These are phyloP conservation scores for Salminus brasiliensis DNA, from an alignment of 2,113 vertebrate species.

Conservation along the genomic window DNA sequence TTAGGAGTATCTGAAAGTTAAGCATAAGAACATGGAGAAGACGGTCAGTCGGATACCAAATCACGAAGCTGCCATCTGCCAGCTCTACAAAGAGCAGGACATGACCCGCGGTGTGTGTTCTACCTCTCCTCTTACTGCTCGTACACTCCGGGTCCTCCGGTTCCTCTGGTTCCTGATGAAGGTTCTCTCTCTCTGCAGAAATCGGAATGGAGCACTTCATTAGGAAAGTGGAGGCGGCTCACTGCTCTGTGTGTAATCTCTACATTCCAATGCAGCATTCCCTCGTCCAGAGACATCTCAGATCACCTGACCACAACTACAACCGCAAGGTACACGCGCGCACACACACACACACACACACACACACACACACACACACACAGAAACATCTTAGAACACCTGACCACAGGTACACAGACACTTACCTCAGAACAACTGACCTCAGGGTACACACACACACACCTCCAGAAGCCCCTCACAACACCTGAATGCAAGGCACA, in stretches of 20 bases:
- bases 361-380: slow-evolving; percentile 1
- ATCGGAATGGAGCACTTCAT: slow-evolving; percentile 92
- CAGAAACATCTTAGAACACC: not conserved
- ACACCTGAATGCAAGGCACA: no score
- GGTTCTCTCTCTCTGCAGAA: slow-evolving; percentile 72
- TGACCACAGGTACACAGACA: no score
- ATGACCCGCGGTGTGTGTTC: slow-evolving; percentile 82
- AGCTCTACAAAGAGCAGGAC: slow-evolving; percentile 89
- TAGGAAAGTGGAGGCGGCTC: slow-evolving; percentile 89
- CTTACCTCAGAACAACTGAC: no score
- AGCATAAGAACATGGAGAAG: slow-evolving; percentile 85
- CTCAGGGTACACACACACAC: no score
- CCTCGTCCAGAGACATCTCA: slow-evolving; percentile 89
- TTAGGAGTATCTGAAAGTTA: slow-evolving; percentile 88
- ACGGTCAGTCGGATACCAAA: slow-evolving; percentile 81
- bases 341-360: slow-evolving; percentile 16
- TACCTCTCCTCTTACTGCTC: no score
- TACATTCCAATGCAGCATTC: slow-evolving; percentile 90
- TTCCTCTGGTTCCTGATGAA: no score
- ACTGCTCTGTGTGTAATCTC: slow-evolving; percentile 89
- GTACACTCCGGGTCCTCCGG: no score
- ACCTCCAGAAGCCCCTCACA: no score
- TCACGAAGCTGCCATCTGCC: slow-evolving; percentile 84
- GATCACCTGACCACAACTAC: slow-evolving; percentile 87
- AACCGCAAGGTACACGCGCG: slow-evolving; percentile 82